Evolutionary conservation across 2,113 vertebrate species (phyloP).

Genomic region (Tichodroma muraria): DNA sequence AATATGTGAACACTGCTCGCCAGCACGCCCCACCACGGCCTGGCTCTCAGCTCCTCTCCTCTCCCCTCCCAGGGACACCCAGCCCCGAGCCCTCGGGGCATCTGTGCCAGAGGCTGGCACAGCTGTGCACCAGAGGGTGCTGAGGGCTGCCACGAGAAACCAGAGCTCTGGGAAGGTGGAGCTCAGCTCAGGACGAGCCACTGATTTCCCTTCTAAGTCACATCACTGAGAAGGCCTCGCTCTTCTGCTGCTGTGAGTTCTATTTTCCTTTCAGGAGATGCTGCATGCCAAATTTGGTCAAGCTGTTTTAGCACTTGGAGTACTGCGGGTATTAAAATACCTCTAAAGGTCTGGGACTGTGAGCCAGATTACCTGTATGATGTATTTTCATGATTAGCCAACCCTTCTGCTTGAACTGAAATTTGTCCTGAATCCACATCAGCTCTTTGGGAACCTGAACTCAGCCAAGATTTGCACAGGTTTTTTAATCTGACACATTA

Average conservation of each 20-base stretch:
- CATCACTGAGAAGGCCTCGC: neutral
- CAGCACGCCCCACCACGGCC: neutral
- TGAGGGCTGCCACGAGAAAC: neutral
- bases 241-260: neutral
- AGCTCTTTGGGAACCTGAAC: neutral
- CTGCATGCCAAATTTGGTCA: neutral
- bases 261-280: neutral
- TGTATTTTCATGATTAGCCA: neutral
- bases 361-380: neutral
- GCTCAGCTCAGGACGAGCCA: neutral
- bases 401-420: neutral
- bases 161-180: neutral
- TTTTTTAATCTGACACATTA: neutral
- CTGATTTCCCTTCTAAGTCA: neutral
- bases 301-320: neutral
- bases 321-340: neutral
- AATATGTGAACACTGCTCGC: constrained; percentile 15
- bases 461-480: neutral
- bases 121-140: neutral
- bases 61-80: neutral
- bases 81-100: neutral
- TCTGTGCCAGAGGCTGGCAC: neutral
- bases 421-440: neutral
- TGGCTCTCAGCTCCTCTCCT: neutral
- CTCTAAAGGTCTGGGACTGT: neutral